A percentile compares a stretch with the other conserved stretches of the same genome.
These are phyloP conservation scores for Poecile montanus DNA, from an alignment of 2,797 vertebrate genomes.

Conservation along the genomic window DNA sequence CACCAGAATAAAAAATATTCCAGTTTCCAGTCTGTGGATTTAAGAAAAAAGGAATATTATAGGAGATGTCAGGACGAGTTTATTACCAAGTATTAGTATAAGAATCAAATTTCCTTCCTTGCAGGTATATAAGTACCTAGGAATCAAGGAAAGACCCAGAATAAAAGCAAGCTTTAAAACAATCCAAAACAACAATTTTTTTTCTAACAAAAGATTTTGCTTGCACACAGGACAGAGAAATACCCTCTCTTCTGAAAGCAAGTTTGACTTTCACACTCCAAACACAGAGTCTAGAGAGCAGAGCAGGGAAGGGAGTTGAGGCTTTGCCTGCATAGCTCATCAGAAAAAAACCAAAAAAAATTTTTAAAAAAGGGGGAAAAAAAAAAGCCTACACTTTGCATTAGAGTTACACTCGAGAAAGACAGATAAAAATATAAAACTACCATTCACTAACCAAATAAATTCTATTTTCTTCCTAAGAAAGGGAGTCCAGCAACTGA, in stretches of 20 bases:
- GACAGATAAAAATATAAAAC: neutral
- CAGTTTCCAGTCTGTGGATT: neutral
- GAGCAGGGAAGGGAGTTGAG: neutral
- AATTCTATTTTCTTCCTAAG: neutral
- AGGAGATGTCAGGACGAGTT: neutral
- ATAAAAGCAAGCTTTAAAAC: neutral
- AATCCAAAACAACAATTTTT: neutral
- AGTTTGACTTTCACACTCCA: neutral
- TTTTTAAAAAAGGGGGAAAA: neutral
- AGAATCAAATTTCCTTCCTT: neutral
- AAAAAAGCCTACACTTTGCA: neutral
- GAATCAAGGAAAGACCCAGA: neutral
- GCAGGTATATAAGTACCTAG: neutral
- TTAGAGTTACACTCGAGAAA: neutral
- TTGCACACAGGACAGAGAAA: neutral
- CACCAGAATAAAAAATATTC: neutral
- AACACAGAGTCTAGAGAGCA: neutral
- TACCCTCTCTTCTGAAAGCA: neutral
- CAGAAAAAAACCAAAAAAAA: too few relatives aligned
- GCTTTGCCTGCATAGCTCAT: neutral
- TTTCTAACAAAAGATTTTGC: neutral
- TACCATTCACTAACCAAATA: neutral
- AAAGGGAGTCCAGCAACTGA: neutral
- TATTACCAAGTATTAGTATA: neutral
- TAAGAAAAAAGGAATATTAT: neutral